phyloP scores from a whole-genome alignment of 2,888 invertebrate genomes.

The Agonum fuliginosum region DNA sequence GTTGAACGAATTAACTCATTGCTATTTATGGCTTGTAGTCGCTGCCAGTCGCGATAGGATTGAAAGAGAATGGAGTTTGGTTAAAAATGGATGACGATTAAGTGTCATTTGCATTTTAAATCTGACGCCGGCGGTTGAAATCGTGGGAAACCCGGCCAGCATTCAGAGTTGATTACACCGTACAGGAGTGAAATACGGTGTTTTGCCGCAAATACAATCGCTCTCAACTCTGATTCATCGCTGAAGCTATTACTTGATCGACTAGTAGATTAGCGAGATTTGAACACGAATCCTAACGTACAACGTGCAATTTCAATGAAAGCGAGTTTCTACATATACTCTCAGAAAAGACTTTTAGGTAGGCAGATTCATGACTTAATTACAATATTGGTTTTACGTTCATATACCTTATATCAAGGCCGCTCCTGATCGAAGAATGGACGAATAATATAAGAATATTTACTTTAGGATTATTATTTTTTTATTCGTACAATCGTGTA shows the following conservation, averaged over 20 bases:
- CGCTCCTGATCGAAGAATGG: too few species aligned
- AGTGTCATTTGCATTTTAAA: conserved; percentile 48
- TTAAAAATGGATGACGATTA: conserved; percentile 45
- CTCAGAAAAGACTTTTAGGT: too few species aligned
- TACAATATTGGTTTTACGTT: too few species aligned
- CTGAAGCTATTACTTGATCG: background rate
- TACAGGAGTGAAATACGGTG: conserved; percentile 3
- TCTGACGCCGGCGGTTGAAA: conserved; percentile 27
- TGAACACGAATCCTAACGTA: background rate
- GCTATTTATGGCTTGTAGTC: conserved; percentile 54
- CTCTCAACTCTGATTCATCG: background rate
- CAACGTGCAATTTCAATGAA: background rate
- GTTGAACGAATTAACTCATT: conserved; percentile 57
- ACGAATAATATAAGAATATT: too few species aligned
- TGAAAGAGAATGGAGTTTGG: conserved; percentile 36
- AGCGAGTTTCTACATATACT: too few species aligned
- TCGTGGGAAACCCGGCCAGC: conserved; percentile 20
- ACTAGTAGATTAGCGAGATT: background rate
- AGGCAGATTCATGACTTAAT: too few species aligned
- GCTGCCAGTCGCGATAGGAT: background rate
- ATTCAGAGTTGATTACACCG: background rate
- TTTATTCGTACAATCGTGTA: too few species aligned
- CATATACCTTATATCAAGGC: too few species aligned
- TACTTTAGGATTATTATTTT: too few species aligned
- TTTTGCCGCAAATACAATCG: background rate